A percentile compares a stretch with the other conserved stretches of the same genome.
Evolutionary conservation across 2,888 invertebrate species (phyloP).

Genomic region (Drosophila melanocephala): DNA sequence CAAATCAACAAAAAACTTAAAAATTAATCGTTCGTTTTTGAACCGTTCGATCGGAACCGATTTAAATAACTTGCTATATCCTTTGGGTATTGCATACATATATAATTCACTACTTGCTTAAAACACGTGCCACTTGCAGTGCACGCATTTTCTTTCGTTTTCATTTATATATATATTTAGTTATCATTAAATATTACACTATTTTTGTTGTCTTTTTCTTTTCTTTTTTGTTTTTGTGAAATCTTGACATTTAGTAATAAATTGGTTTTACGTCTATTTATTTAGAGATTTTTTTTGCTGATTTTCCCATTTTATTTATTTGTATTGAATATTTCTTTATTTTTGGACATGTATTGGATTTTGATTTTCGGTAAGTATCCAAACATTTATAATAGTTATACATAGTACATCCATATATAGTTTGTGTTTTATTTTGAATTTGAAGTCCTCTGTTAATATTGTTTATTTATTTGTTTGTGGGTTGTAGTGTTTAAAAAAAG

Average conservation of each 20-base stretch:
- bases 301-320: constrained; percentile 11
- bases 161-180: constrained; percentile 37
- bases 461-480: constrained; percentile 31
- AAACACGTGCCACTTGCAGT: constrained; percentile 68
- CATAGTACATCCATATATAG: constrained; percentile 50
- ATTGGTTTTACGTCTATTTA: constrained; percentile 46
- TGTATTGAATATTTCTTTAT: constrained; percentile 37
- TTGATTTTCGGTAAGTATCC: constrained; percentile 24
- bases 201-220: constrained; percentile 13
- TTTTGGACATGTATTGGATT: constrained; percentile 43
- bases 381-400: constrained; percentile 50
- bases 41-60: constrained; percentile 38
- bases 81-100: constrained; percentile 57
- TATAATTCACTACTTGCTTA: constrained; percentile 66
- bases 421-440: constrained; percentile 37
- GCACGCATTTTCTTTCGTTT: constrained; percentile 40
- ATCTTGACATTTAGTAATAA: constrained; percentile 50
- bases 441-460: constrained; percentile 51
- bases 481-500: constrained; percentile 32
- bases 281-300: constrained; percentile 25
- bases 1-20: constrained; percentile 60
- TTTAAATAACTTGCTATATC: constrained; percentile 62
- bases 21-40: constrained; percentile 20
- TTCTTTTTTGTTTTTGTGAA: constrained; percentile 28
- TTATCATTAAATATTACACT: constrained; percentile 70